phyloP scores from a whole-genome alignment of 2,797 vertebrate genomes.

The Coracias cyanogaster region DNA sequence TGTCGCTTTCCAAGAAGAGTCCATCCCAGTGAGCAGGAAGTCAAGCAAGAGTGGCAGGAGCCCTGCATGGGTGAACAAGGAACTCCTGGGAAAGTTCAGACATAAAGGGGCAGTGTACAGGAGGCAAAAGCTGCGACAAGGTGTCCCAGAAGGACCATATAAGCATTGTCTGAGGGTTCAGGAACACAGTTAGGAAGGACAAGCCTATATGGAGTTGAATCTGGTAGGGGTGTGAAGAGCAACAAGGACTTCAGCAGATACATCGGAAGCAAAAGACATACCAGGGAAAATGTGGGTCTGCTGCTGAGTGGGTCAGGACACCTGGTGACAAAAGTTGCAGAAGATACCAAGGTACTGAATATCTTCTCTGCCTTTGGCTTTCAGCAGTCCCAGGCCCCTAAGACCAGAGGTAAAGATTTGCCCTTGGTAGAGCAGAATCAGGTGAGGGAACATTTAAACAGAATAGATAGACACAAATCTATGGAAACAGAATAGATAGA shows the following conservation, averaged over 20 bases:
- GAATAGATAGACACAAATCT: neutral
- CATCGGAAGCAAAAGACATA: neutral
- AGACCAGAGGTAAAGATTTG: neutral
- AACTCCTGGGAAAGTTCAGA: neutral
- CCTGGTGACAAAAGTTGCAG: neutral
- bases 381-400: neutral
- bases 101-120: neutral
- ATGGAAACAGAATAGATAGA: neutral
- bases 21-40: neutral
- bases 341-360: neutral
- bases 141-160: neutral
- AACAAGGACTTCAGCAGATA: neutral
- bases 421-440: neutral
- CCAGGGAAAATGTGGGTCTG: neutral
- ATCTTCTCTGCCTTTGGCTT: neutral
- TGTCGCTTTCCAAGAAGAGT: neutral
- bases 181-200: neutral
- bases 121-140: neutral
- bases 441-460: neutral
- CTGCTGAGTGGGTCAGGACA: neutral
- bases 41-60: neutral
- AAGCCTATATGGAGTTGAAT: neutral
- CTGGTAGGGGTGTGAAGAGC: neutral
- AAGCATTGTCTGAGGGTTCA: neutral
- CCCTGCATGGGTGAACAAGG: neutral